Conservation (phyloP, 1,140 invertebrate genomes). For the Atta cephalotes region DNA sequence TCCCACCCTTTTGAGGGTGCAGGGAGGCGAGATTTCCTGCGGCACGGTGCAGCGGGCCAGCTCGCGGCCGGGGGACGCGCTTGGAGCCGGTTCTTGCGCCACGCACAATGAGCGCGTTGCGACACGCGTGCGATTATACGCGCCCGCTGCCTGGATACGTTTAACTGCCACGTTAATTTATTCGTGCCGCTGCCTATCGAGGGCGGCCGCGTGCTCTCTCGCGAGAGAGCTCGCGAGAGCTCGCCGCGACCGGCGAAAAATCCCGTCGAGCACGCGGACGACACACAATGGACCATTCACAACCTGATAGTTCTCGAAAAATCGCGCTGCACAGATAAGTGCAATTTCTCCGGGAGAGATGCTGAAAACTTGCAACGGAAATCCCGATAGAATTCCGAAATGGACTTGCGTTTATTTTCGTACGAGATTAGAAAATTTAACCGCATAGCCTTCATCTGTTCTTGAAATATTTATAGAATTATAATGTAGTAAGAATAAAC, state of each 20-base stretch:
- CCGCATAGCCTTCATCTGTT: not conserved
- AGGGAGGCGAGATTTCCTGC: constrained; percentile 74
- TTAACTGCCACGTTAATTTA: constrained; percentile 83
- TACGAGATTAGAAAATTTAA: not conserved
- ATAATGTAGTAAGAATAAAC: not conserved
- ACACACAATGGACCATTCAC: constrained; percentile 78
- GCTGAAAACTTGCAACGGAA: not conserved
- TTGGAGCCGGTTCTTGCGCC: constrained; percentile 75
- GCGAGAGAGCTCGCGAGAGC: constrained; percentile 77
- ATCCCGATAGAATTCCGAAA: not conserved
- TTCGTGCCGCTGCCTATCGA: constrained; percentile 81
- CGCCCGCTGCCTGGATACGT: constrained; percentile 76
- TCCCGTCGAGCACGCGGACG: constrained; percentile 68
- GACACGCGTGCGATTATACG: constrained; percentile 80
- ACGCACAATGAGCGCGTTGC: constrained; percentile 83
- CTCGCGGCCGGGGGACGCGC: constrained; percentile 58
- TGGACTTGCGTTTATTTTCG: not conserved
- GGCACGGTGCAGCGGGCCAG: constrained; percentile 22
- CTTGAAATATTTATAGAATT: not conserved
- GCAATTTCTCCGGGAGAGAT: constrained; percentile 36
- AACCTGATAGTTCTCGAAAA: constrained; percentile 60
- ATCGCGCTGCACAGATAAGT: constrained; percentile 20
- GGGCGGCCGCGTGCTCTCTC: constrained; percentile 78
- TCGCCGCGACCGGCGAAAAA: constrained; percentile 76
- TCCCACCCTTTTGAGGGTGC: constrained; percentile 79